Base-by-base conservation (phyloP, 2,888 invertebrate species). In the Globia sparganii region DNA sequence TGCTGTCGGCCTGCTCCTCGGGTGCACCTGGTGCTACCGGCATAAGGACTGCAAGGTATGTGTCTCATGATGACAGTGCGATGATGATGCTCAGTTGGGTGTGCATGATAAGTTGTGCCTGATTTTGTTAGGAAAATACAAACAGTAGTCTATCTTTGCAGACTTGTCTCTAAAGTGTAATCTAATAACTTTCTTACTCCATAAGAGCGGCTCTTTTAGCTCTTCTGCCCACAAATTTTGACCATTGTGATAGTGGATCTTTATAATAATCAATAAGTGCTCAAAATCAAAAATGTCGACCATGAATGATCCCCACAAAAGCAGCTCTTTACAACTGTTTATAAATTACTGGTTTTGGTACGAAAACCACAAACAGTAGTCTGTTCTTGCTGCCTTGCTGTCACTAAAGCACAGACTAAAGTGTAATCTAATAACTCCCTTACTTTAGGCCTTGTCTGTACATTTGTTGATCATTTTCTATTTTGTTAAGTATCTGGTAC, bases 11-110 rank as follows among this genome's bases (percentile, higher is more conserved):
- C 87, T 97, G 66, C 91, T 97, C 70, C 92, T 96, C 74, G 97
- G 97, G 49, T 97, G 97, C 91, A 95, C 96, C n/a, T 97, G 97
- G 96, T 97, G 97, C 88, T 96, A 95, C 88, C 91, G 94, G 78
- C 96, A 96, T 89, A 96, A 96, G 86, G 96, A 95, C 89, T 95
- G 96, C 93, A 96, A 96, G 96, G 96, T 96, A 91, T 86, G 90
- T 72, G 4, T 1, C 13, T 56, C 5, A 28, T 62, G 15, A 40
- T 49, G 15, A 46, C 37, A 0, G 9, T 18, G 18, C 28, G 0
- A 18, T 31, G 31, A 59, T 34, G 4, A 18, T 34, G 6, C 49
- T n/a, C 18, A 71, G 18, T 66, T 46, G 21, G 31, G 46, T 62
- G 56, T 40, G 75, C 58, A 58, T 64, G 31, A 64, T 34, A 5